phyloP scores from a whole-genome alignment of 2,113 vertebrate species.

The Sorex fumeus region DNA sequence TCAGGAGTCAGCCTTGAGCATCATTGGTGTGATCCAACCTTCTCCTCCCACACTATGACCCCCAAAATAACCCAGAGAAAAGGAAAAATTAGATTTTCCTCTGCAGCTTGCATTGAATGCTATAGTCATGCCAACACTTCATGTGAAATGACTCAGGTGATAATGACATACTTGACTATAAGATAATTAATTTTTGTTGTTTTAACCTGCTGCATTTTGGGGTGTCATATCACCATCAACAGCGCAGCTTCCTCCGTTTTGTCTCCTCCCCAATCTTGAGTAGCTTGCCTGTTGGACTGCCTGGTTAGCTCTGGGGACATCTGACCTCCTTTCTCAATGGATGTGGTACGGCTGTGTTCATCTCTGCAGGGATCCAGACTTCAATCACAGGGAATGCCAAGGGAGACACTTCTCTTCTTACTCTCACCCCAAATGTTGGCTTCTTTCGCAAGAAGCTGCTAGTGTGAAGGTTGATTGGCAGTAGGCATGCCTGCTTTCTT shows the following conservation, averaged over 20 bases:
- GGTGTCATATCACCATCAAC: not conserved
- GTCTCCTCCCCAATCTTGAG: not conserved
- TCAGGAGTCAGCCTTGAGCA: no score
- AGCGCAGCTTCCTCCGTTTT: not conserved
- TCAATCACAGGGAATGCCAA: not conserved
- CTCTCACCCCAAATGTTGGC: not conserved
- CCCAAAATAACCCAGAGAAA: not conserved
- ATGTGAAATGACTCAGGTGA: not conserved
- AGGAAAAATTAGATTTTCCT: not conserved
- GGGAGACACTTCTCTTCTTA: not conserved
- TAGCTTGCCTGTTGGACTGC: not conserved
- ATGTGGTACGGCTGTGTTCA: not conserved
- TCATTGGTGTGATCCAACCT: no score
- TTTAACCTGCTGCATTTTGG: not conserved
- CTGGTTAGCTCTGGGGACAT: not conserved
- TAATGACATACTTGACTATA: not conserved
- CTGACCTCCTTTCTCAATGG: not conserved
- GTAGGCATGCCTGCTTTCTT: not conserved
- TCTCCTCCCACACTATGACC: no score
- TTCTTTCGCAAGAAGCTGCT: not conserved
- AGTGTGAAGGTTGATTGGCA: not conserved
- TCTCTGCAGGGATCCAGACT: not conserved
- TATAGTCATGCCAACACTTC: not conserved
- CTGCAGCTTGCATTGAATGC: not conserved
- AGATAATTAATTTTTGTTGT: not conserved